phyloP scores from a whole-genome alignment of 2,797 vertebrate genomes.

The Salmo trutta region DNA sequence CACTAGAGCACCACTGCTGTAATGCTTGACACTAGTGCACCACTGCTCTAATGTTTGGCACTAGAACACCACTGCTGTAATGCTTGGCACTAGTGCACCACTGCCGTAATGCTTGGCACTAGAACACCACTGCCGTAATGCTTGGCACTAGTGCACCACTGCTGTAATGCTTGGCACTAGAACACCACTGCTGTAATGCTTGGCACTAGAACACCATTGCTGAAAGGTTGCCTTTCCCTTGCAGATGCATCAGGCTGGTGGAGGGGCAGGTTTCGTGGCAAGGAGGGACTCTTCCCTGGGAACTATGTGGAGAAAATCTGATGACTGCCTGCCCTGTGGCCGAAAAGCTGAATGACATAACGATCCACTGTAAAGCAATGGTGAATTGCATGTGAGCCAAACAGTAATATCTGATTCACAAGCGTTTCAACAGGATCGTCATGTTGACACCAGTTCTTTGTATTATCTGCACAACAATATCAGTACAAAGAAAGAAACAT shows the following conservation, averaged over 20 bases:
- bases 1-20: background rate
- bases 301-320: constrained; percentile 98
- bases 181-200: background rate
- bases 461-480: background rate
- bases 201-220: background rate
- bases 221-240: constrained; percentile 4
- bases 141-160: background rate
- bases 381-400: background rate
- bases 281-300: constrained; percentile 92
- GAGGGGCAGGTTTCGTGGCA: constrained; percentile 86
- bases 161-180: background rate
- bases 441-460: background rate
- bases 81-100: background rate
- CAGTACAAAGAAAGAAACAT: background rate
- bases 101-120: background rate
- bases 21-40: background rate
- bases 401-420: background rate
- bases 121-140: background rate
- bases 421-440: background rate
- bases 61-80: background rate
- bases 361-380: background rate
- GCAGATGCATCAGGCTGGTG: constrained; percentile 93
- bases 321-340: constrained; percentile 40
- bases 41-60: background rate
- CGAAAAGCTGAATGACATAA: background rate